Evolutionary conservation across 2,113 vertebrate genomes (phyloP).

Genomic region (Syngnathus scovelli): DNA sequence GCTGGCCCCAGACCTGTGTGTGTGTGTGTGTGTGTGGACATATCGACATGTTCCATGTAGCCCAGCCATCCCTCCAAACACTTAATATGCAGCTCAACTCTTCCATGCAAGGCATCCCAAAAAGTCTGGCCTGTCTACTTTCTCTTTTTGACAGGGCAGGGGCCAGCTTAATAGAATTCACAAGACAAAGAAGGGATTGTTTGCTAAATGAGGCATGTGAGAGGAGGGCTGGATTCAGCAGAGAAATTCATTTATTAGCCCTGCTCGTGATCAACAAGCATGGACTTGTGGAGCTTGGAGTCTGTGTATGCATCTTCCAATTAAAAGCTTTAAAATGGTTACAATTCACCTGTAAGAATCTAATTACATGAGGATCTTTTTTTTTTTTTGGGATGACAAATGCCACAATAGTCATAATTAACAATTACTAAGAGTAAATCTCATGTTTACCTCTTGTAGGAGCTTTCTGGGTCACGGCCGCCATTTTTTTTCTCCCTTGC

Average conservation of each 20-base stretch:
- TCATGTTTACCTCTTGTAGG: too few relatives aligned
- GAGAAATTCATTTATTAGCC: slow-evolving; percentile 60
- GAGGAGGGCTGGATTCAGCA: slow-evolving; percentile 19
- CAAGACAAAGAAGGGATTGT: slow-evolving; percentile 59
- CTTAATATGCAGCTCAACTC: slow-evolving; percentile 24
- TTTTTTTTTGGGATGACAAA: slow-evolving; percentile 47
- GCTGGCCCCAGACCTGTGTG: slow-evolving; percentile 22
- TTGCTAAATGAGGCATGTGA: slow-evolving; percentile 60
- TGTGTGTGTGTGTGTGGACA: slow-evolving; percentile 6
- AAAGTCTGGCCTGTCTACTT: slow-evolving; percentile 11
- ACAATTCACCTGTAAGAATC: slow-evolving; percentile 58
- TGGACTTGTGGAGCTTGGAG: slow-evolving; percentile 50
- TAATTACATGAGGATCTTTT: slow-evolving; percentile 62
- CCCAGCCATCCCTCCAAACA: slow-evolving; percentile 12
- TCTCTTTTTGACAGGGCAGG: slow-evolving; percentile 17
- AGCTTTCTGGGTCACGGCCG: too few relatives aligned
- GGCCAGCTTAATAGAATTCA: slow-evolving; percentile 56
- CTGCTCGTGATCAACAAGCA: slow-evolving; percentile 58
- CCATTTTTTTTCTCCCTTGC: too few relatives aligned
- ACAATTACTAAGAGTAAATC: too few relatives aligned
- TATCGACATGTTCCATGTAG: slow-evolving; percentile 18
- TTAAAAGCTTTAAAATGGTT: slow-evolving; percentile 65
- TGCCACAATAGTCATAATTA: slow-evolving; percentile 20
- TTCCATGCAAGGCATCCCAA: slow-evolving; percentile 10
- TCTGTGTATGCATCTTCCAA: slow-evolving; percentile 35